Base-by-base conservation (phyloP, 2,113 vertebrate species). In the Ivindomyrus marchei region DNA sequence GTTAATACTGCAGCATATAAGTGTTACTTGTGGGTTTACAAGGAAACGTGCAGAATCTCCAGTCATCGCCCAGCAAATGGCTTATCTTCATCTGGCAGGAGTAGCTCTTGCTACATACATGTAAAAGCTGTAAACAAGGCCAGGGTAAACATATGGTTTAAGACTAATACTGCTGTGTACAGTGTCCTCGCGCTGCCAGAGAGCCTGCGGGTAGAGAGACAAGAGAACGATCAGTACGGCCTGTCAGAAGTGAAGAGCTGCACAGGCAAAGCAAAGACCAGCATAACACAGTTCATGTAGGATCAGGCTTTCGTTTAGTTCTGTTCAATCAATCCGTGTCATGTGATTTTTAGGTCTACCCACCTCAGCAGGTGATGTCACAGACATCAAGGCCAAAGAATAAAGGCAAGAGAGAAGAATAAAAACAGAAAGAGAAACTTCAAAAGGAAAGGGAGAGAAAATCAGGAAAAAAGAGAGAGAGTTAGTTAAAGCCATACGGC, bases 321-420 rank as follows among this genome's bases (percentile, higher is more conserved):
- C 47, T 53, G 50, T 46, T 46, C 56, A 19, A 58, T 19, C n/a
- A 19, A 3, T 39, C 36, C 17, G 4, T 53, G 50, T 27, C 7
- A 6, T 27, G 27, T 88, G 39, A 88, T 88, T 66, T 11, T 87
- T 27, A 24, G 52, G 17, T 27, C 36, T 90, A 95, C 98, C 99
- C 97, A 99, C 98, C 98, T 98, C 95, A 90, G 93, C 94, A 95
- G 97, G 96, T 97, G 96, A 96, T 96, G 96, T 95, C 96, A 94
- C 92, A 97, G 96, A 97, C 97, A 97, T 99, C 98, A 99, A 98
- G 98, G 98, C 98, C 98, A 99, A 97, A 99, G 97, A 97, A 99
- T 99, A 96, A 99, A 99, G 96, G 98, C 98, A 95, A 99, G 98
- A 97, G 98, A 99, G 96, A 99, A 99, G 97, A 99, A 99, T 95